Conservation (phyloP, 2,797 vertebrate genomes). For the Alauda arvensis region DNA sequence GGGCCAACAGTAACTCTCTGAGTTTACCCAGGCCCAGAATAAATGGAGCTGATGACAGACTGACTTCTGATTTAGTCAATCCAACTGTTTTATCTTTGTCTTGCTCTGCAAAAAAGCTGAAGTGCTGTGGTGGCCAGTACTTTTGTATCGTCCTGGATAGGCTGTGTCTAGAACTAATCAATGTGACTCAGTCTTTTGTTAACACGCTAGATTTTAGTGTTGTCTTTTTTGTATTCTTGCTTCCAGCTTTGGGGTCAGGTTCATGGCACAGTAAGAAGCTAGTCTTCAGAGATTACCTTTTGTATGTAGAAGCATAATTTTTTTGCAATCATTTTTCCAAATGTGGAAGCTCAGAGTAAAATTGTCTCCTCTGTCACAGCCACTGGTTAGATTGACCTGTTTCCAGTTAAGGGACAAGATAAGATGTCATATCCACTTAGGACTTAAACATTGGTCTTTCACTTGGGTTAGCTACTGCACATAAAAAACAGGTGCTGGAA, state of each 20-base stretch:
- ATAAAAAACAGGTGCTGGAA: neutral
- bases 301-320: neutral
- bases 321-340: neutral
- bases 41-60: neutral
- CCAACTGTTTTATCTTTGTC: neutral
- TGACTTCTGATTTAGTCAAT: neutral
- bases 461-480: neutral
- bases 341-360: neutral
- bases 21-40: neutral
- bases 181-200: neutral
- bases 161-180: neutral
- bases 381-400: neutral
- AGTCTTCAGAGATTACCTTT: neutral
- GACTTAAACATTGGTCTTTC: neutral
- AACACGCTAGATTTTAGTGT: neutral
- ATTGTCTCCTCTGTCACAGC: neutral
- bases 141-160: neutral
- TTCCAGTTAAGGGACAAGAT: neutral
- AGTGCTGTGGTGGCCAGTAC: neutral
- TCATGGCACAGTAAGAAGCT: neutral
- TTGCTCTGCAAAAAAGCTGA: neutral
- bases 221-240: neutral
- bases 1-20: neutral
- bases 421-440: constrained; percentile 5
- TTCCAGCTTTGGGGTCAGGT: neutral